These are phyloP conservation scores for Venturia canescens DNA, from an alignment of 1,140 invertebrate genomes.

Conservation along the genomic window DNA sequence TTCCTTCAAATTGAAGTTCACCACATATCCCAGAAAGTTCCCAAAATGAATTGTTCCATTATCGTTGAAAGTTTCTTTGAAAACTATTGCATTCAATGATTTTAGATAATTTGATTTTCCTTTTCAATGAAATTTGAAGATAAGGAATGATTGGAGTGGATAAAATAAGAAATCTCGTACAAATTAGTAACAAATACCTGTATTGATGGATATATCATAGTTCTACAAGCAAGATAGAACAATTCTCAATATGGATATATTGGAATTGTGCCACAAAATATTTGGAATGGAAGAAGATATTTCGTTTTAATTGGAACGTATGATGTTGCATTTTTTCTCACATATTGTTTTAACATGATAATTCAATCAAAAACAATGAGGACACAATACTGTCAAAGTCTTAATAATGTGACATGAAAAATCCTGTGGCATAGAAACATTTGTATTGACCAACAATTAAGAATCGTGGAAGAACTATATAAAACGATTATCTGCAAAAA, in stretches of 20 bases:
- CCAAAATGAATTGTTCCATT: no score
- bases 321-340: background rate
- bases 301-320: conserved; percentile 14
- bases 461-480: conserved; percentile 20
- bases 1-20: no score
- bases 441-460: conserved; percentile 27
- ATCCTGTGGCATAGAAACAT: conserved; percentile 29
- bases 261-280: conserved; percentile 36
- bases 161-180: conserved; percentile 2
- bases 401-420: conserved; percentile 26
- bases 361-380: conserved; percentile 27
- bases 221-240: conserved; percentile 54
- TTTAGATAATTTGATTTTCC: no score
- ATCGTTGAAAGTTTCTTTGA: no score
- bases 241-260: conserved; percentile 39
- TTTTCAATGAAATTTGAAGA: no score
- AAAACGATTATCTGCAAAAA: conserved; percentile 13
- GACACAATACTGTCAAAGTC: conserved; percentile 11
- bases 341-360: background rate
- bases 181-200: conserved; percentile 54
- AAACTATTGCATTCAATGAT: no score
- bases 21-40: no score
- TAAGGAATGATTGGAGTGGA: no score
- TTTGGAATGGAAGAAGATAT: conserved; percentile 47
- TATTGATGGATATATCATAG: conserved; percentile 50